These are phyloP conservation scores for Cephus pygmeus DNA, from an alignment of 2,888 invertebrate genomes.

Conservation along the genomic window DNA sequence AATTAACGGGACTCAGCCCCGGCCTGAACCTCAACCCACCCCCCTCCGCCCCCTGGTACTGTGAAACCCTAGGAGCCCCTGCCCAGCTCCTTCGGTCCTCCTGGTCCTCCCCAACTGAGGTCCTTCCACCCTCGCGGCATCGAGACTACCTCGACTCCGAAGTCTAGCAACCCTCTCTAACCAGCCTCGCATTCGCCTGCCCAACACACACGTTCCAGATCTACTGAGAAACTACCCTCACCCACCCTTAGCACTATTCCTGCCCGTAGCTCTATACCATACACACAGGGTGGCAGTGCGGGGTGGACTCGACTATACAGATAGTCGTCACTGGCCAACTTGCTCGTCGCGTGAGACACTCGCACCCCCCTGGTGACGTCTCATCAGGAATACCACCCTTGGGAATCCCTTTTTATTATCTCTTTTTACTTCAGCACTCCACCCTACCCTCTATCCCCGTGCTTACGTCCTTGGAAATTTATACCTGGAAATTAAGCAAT, in stretches of 20 bases:
- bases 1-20: conserved; percentile 59
- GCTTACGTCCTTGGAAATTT: background rate
- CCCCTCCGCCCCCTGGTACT: background rate
- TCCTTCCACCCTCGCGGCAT: conserved; percentile 29
- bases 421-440: background rate
- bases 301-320: background rate
- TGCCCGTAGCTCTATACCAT: background rate
- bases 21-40: conserved; percentile 12
- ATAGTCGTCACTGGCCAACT: background rate
- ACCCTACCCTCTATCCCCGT: background rate
- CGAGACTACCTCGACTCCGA: conserved; percentile 19
- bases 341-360: conserved; percentile 10
- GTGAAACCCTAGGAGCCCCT: background rate
- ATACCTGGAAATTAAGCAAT: background rate
- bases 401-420: background rate
- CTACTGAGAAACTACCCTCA: conserved; percentile 23
- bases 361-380: conserved; percentile 14
- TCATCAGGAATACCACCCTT: background rate
- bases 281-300: background rate
- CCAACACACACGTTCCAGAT: conserved; percentile 20
- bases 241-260: conserved; percentile 21
- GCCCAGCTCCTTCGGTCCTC: background rate
- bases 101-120: background rate
- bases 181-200: conserved; percentile 13
- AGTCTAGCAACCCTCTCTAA: conserved; percentile 16